These are phyloP conservation scores for Paratilapia polleni DNA, from an alignment of 2,113 vertebrate genomes.

Conservation along the genomic window DNA sequence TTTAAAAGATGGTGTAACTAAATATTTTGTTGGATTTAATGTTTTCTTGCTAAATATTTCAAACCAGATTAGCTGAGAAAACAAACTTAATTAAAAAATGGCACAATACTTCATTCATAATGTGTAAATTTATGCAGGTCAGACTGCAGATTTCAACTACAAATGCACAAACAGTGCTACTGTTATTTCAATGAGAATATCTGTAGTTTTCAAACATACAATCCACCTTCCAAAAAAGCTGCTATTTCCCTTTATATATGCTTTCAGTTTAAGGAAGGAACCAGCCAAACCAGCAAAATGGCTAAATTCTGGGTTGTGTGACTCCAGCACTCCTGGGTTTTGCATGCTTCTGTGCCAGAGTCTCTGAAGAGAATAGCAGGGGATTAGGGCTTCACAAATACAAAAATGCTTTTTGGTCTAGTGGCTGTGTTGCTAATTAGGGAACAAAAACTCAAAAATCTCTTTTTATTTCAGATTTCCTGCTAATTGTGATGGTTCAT, in stretches of 20 bases:
- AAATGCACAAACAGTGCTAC: not conserved
- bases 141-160: not conserved
- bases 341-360: slow-evolving; percentile 15
- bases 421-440: slow-evolving; percentile 25
- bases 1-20: not conserved
- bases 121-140: not conserved
- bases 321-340: slow-evolving; percentile 4
- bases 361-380: slow-evolving; percentile 8
- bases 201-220: not conserved
- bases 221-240: not conserved
- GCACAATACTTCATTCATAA: not conserved
- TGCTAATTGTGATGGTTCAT: slow-evolving; percentile 14
- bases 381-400: slow-evolving; percentile 27
- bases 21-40: not conserved
- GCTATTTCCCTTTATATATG: not conserved
- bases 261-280: not conserved
- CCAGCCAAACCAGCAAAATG: slow-evolving; percentile 16
- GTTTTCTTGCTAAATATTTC: not conserved
- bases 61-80: not conserved
- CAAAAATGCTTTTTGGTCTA: slow-evolving; percentile 21
- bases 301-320: not conserved
- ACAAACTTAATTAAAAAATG: not conserved
- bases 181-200: not conserved
- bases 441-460: slow-evolving; percentile 16
- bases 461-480: slow-evolving; percentile 6